These are phyloP conservation scores for Philaethria dido DNA, from an alignment of 2,888 invertebrate genomes.

Conservation along the genomic window DNA sequence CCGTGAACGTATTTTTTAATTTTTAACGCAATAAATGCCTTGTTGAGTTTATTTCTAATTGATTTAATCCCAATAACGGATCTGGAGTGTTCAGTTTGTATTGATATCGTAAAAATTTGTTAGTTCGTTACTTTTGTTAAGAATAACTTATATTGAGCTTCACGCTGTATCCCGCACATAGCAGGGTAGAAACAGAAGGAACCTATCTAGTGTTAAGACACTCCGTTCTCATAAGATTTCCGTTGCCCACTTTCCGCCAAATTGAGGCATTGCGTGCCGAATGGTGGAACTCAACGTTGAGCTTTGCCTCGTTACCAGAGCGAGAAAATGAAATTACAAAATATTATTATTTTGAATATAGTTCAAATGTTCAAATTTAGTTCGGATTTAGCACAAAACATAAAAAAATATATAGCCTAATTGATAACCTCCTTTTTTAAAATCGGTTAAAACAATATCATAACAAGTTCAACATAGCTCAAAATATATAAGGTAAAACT, in stretches of 20 bases:
- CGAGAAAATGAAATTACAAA: too few relatives aligned
- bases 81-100: slow-evolving; percentile 4
- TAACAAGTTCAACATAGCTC: background rate
- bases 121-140: slow-evolving; percentile 9
- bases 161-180: too few relatives aligned
- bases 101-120: slow-evolving; percentile 7
- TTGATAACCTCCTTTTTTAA: background rate
- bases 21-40: slow-evolving; percentile 32
- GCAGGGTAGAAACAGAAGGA: too few relatives aligned
- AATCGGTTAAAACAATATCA: background rate
- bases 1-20: slow-evolving; percentile 32
- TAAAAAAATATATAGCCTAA: too few relatives aligned
- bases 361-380: background rate
- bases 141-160: too few relatives aligned
- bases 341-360: background rate
- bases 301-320: too few relatives aligned
- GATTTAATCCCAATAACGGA: slow-evolving; percentile 23
- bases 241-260: too few relatives aligned
- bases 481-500: slow-evolving; percentile 1
- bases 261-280: too few relatives aligned
- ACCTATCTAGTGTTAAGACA: too few relatives aligned
- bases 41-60: slow-evolving; percentile 28
- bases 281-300: too few relatives aligned
- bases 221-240: too few relatives aligned
- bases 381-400: too few relatives aligned